Evolutionary conservation across 2,888 invertebrate species (phyloP).

Genomic region (Capitulum mitella): DNA sequence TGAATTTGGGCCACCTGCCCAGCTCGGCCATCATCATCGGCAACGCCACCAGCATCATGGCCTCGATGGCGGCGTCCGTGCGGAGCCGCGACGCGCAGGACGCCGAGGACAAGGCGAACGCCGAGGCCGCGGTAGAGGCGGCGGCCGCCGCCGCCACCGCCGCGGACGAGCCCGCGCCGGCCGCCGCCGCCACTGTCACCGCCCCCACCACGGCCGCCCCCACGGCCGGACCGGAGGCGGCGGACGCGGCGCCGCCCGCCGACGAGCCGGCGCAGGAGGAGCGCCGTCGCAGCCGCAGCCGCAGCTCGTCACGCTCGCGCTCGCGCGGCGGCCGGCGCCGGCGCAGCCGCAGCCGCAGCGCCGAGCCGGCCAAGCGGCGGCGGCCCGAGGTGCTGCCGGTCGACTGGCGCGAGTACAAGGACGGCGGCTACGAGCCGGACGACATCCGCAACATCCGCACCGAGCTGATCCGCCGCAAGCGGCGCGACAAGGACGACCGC

Average conservation of each 20-base stretch:
- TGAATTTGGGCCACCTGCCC: neutral
- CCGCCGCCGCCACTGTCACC: neutral
- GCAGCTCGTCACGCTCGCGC: no score
- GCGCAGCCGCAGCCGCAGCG: slow-evolving; percentile 13
- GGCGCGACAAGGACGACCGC: neutral
- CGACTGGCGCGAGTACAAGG: slow-evolving; percentile 15
- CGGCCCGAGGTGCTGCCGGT: neutral
- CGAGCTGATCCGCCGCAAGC: slow-evolving; percentile 3
- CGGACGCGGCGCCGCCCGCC: neutral
- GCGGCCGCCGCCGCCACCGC: slow-evolving; percentile 3
- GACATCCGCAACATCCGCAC: slow-evolving; percentile 18
- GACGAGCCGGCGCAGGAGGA: neutral
- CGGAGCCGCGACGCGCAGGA: neutral
- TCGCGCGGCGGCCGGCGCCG: neutral
- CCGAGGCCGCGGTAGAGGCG: neutral
- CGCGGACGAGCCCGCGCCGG: neutral
- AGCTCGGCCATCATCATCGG: neutral
- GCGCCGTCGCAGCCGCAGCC: neutral
- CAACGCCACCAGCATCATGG: slow-evolving; percentile 13
- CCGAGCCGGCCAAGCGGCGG: neutral
- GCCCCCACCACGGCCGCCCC: neutral
- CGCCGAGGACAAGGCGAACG: neutral
- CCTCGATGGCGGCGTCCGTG: neutral
- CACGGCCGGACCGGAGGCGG: neutral
- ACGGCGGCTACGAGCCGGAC: slow-evolving; percentile 19